Evolutionary conservation across 1,140 invertebrate species (phyloP).

Genomic region (Neotoxoptera formosana): DNA sequence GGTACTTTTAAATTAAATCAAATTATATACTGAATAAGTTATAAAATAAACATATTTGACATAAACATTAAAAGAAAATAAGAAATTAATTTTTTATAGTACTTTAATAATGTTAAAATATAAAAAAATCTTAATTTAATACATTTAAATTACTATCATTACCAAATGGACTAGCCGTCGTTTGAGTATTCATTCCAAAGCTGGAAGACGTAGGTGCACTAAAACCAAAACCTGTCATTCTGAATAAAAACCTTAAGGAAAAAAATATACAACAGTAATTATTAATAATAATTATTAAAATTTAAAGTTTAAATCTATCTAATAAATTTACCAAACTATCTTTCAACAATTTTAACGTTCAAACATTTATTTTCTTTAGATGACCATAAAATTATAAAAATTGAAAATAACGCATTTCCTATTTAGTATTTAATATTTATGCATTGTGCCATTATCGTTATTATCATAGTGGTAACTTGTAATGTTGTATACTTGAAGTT

Average conservation of each 20-base stretch:
- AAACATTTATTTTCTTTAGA: background rate
- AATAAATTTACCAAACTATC: background rate
- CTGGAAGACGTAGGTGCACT: conserved; percentile 63
- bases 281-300: background rate
- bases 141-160: background rate
- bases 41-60: background rate
- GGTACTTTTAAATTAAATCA: background rate
- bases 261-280: background rate
- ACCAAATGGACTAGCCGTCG: conserved; percentile 58
- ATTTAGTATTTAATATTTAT: too few relatives aligned
- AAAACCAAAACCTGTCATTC: conserved; percentile 64
- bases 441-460: background rate
- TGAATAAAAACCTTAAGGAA: background rate
- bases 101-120: background rate
- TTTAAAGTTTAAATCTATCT: background rate
- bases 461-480: too few relatives aligned
- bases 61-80: background rate
- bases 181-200: conserved; percentile 61
- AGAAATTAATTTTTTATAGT: background rate
- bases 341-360: background rate
- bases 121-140: background rate
- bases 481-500: background rate
- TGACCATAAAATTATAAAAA: background rate
- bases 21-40: background rate
- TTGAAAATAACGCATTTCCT: background rate